phyloP scores from a whole-genome alignment of 2,888 invertebrate genomes.

The Lithophane semibrunnea region DNA sequence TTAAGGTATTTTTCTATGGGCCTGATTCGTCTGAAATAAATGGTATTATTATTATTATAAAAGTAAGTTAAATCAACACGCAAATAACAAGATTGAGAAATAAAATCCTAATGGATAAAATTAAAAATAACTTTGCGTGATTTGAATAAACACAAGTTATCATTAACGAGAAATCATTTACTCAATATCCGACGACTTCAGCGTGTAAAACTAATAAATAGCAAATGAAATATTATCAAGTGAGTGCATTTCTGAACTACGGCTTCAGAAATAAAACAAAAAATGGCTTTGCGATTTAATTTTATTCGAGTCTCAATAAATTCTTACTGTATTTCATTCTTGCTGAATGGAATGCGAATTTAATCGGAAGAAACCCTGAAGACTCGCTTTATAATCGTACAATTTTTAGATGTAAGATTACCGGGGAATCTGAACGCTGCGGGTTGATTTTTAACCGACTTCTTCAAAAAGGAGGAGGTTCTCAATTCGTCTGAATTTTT shows the following conservation, averaged over 20 bases:
- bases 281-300: neutral
- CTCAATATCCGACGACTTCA: neutral
- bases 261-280: neutral
- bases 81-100: neutral
- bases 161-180: neutral
- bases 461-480: too few species aligned
- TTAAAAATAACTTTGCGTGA: neutral
- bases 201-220: neutral
- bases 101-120: neutral
- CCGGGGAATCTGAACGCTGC: neutral
- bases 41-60: too few species aligned
- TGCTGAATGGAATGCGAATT: conserved; percentile 6
- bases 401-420: neutral
- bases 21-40: too few species aligned
- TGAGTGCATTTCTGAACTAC: neutral
- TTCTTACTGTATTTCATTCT: neutral
- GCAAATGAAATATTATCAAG: conserved; percentile 13
- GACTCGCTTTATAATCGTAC: neutral
- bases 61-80: neutral
- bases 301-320: conserved; percentile 20
- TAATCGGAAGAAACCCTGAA: neutral
- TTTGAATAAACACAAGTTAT: neutral
- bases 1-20: too few species aligned
- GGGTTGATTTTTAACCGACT: neutral
- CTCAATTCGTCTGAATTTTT: too few species aligned